These are phyloP conservation scores for Prenolepis imparis DNA, from an alignment of 2,888 invertebrate genomes.

Conservation along the genomic window DNA sequence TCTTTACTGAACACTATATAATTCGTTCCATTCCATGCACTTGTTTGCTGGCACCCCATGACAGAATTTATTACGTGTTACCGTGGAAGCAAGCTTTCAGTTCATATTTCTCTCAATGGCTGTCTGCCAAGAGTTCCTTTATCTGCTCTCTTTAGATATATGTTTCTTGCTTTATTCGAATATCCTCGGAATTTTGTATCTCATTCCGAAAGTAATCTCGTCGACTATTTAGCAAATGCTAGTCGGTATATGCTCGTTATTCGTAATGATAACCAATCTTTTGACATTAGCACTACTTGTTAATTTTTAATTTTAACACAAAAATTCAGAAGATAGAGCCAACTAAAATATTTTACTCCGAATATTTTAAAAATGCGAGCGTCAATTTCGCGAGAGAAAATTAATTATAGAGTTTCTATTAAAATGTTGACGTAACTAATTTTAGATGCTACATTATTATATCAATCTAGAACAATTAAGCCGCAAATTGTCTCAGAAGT, in stretches of 20 bases:
- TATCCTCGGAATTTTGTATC: constrained; percentile 39
- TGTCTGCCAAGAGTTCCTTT: constrained; percentile 62
- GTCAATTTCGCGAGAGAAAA: neutral
- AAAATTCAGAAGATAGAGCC: neutral
- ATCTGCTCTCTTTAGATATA: constrained; percentile 26
- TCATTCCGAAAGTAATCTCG: constrained; percentile 33
- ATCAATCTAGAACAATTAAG: neutral
- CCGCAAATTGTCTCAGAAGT: neutral
- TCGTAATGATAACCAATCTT: neutral
- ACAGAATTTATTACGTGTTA: constrained; percentile 47
- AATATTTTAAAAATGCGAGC: neutral
- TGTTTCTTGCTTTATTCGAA: constrained; percentile 27
- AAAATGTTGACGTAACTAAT: neutral
- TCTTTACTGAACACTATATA: neutral
- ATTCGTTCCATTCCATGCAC: constrained; percentile 6
- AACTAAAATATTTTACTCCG: neutral
- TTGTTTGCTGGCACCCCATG: constrained; percentile 4
- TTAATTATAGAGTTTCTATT: neutral
- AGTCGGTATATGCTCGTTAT: neutral
- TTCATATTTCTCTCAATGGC: constrained; percentile 67
- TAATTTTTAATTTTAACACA: neutral
- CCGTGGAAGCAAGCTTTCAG: constrained; percentile 18
- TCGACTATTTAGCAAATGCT: constrained; percentile 19
- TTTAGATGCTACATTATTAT: neutral
- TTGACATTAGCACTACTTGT: neutral